Percentiles rank a stretch among this genome's conserved stretches.
These are phyloP conservation scores for Leptinotarsa tumamoca DNA, from an alignment of 2,888 invertebrate species.

Conservation along the genomic window DNA sequence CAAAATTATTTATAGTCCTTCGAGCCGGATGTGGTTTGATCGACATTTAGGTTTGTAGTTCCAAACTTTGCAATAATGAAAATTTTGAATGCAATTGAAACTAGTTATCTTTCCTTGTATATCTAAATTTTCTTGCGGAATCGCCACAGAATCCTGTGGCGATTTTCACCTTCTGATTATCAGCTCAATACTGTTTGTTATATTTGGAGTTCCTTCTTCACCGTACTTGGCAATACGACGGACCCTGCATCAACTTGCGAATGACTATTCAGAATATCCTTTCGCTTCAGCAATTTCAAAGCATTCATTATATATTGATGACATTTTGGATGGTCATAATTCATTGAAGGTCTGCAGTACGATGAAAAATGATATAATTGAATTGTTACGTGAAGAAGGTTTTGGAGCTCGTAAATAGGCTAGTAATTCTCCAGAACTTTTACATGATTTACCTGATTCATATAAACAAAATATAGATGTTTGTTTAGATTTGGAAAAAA, in stretches of 20 bases:
- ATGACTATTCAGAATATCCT: not conserved
- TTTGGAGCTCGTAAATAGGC: not conserved
- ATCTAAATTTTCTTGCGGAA: too few relatives aligned
- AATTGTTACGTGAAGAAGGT: not conserved
- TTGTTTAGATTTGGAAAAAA: not conserved
- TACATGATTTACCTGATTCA: not conserved
- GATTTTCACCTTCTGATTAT: too few relatives aligned
- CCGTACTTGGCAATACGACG: not conserved
- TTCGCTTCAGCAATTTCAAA: not conserved
- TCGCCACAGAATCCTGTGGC: too few relatives aligned
- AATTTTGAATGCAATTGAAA: too few relatives aligned
- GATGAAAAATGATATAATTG: not conserved
- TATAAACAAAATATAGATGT: not conserved
- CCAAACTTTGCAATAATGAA: too few relatives aligned
- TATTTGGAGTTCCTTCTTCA: too few relatives aligned
- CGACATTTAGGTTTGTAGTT: too few relatives aligned
- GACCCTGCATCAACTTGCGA: not conserved
- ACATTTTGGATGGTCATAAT: not conserved
- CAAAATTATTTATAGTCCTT: too few relatives aligned
- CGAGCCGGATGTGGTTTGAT: too few relatives aligned
- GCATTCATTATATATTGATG: not conserved
- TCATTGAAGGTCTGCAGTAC: not conserved
- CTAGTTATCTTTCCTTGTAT: too few relatives aligned
- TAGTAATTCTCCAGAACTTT: not conserved
- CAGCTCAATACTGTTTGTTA: too few relatives aligned